Percentiles rank a stretch among this genome's conserved stretches.
phyloP scores from a whole-genome alignment of 2,888 invertebrate genomes.

The Nezara viridula region DNA sequence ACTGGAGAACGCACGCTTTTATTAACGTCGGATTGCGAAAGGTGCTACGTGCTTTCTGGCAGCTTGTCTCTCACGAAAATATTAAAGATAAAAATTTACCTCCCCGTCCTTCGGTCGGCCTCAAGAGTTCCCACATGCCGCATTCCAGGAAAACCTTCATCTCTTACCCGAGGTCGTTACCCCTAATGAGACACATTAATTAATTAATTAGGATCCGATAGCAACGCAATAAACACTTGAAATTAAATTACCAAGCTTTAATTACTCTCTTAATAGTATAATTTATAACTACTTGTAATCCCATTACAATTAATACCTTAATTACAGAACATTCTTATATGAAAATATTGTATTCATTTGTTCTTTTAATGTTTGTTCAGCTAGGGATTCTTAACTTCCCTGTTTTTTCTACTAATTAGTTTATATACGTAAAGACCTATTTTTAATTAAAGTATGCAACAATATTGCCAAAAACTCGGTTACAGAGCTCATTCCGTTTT shows the following conservation, averaged over 20 bases:
- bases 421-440: neutral
- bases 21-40: constrained; percentile 23
- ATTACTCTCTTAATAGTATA: neutral
- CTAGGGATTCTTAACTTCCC: no score
- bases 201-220: neutral
- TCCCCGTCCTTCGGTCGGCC: neutral
- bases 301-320: no score
- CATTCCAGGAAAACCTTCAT: constrained; percentile 13
- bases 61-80: constrained; percentile 29
- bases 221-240: neutral
- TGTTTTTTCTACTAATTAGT: neutral
- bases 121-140: neutral
- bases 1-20: constrained; percentile 17
- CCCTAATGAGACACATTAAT: neutral
- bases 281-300: no score
- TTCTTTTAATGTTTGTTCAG: neutral
- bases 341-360: neutral
- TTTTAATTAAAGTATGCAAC: neutral
- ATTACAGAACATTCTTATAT: no score
- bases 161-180: neutral
- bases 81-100: constrained; percentile 41
- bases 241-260: neutral
- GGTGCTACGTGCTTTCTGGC: neutral
- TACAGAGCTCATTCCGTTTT: neutral
- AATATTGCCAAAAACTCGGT: neutral